These are phyloP conservation scores for Oryzias melastigma DNA, from an alignment of 2,113 vertebrate genomes.

Conservation along the genomic window DNA sequence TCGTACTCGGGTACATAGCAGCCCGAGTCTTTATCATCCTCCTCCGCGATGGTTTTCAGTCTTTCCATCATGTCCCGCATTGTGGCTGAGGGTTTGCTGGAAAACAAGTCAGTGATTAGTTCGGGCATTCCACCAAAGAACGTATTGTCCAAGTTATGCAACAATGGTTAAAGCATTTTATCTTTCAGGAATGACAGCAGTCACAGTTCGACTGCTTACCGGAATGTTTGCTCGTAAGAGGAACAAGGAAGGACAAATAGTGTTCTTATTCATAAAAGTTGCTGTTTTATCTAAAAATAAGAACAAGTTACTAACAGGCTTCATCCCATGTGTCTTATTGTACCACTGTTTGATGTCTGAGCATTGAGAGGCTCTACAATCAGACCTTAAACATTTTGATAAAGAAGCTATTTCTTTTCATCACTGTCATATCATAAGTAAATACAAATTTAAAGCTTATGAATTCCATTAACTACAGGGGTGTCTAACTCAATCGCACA, in stretches of 20 bases:
- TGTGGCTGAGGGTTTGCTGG: conserved; percentile 56
- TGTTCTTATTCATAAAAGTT: neutral
- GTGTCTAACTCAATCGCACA: too few relatives aligned
- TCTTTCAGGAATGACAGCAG: neutral
- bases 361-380: too few relatives aligned
- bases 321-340: too few relatives aligned
- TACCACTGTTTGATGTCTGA: too few relatives aligned
- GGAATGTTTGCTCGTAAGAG: conserved; percentile 47
- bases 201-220: conserved; percentile 12
- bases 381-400: neutral
- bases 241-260: conserved; percentile 47
- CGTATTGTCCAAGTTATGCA: too few relatives aligned
- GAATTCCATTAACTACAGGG: neutral
- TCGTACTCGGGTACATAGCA: conserved; percentile 37
- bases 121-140: neutral
- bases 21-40: conserved; percentile 27
- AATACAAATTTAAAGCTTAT: neutral
- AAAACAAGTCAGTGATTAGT: conserved; percentile 1
- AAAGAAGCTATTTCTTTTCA: neutral
- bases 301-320: too few relatives aligned
- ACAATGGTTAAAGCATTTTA: too few relatives aligned
- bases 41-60: conserved; percentile 73
- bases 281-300: neutral
- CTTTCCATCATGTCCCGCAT: conserved; percentile 89
- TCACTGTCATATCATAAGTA: neutral